A percentile compares a stretch with the other conserved stretches of the same genome.
These are phyloP conservation scores for Limnephilus lunatus DNA, from an alignment of 2,888 invertebrate genomes.

Conservation along the genomic window DNA sequence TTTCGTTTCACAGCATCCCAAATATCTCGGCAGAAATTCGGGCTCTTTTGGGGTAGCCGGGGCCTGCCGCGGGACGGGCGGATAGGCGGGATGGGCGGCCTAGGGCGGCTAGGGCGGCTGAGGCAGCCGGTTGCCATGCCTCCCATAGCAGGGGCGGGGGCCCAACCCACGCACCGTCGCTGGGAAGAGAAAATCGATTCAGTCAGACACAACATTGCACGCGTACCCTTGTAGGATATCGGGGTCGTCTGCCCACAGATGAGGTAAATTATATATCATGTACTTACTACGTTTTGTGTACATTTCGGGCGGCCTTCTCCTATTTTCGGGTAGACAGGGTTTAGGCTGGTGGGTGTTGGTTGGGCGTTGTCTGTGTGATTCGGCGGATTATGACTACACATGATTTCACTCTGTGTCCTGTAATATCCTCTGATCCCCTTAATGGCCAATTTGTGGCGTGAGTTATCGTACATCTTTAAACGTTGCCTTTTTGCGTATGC, in stretches of 20 bases:
- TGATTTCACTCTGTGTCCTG: not conserved
- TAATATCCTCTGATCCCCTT: not conserved
- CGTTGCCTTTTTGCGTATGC: not conserved
- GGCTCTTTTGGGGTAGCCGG: not conserved
- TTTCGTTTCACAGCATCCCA: not conserved
- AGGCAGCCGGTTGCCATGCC: conserved; percentile 33
- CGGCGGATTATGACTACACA: not conserved
- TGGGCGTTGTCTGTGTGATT: not conserved
- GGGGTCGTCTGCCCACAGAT: conserved; percentile 53
- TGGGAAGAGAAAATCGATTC: conserved; percentile 78
- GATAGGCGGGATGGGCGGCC: not conserved
- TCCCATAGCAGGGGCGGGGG: not conserved
- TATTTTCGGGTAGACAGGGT: conserved; percentile 2
- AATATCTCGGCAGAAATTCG: not conserved
- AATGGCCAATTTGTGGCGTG: not conserved
- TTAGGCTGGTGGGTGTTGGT: not conserved
- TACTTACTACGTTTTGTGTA: conserved; percentile 2
- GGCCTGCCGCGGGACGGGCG: not conserved
- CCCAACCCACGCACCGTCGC: conserved; percentile 68
- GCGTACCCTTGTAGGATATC: conserved; percentile 59
- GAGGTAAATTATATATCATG: not conserved
- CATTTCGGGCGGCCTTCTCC: not conserved
- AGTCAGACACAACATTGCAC: conserved; percentile 74
- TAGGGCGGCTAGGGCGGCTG: not conserved
- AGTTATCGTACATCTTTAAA: not conserved